Base-by-base conservation (phyloP, 1,140 invertebrate genomes). In the Panagrolaimus sp. region DNA sequence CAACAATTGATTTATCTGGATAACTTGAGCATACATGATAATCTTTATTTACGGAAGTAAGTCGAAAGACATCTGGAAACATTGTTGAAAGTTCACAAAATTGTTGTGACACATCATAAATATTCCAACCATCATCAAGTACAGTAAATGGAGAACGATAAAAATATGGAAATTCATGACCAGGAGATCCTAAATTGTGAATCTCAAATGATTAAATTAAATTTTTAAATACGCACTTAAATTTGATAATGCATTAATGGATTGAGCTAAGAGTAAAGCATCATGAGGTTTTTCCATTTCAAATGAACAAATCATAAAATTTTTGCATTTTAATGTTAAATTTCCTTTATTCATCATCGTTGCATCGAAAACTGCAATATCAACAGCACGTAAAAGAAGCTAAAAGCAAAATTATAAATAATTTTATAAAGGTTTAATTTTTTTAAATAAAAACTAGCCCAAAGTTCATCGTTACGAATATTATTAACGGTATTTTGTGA, bases 251-350 rank as follows among this genome's bases (percentile, higher is more conserved):
- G 89, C 89, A 84, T 98, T 94, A 74, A 98, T 87, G 0, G 94
- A 94, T 68, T 89, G 86, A 7, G 89, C 89, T 45, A 96, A 89
- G 82, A 91, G 91, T 63, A 88, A 87, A 80, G 94, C 90, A 78
- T 97, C 92, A 73, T 91, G 90, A 24, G 88, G 88, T 17, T 87
- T 88, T 67, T 87, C 87, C 73, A 98, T 91, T 78, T 96, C 92
- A 62, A 98, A 85, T 71, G 92, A 89, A 28, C 96, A 87, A 73
- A 94, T 89, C 69, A 91, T 88, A 76, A 98, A 90, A 85, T 98
- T 94, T 86, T 98, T 98, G 85, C 94, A 98, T 86, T 96, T 96
- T 12, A 98, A 21, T 96, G 86, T n/a, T 88, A 89, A 45, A 92
- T 92, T 24, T 86, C 69, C 66, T 26, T 87, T 65, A 69, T 72